A percentile compares a stretch with the other conserved stretches of the same genome.
These are phyloP conservation scores for Periparus ater DNA, from an alignment of 2,797 vertebrate species.

Conservation along the genomic window DNA sequence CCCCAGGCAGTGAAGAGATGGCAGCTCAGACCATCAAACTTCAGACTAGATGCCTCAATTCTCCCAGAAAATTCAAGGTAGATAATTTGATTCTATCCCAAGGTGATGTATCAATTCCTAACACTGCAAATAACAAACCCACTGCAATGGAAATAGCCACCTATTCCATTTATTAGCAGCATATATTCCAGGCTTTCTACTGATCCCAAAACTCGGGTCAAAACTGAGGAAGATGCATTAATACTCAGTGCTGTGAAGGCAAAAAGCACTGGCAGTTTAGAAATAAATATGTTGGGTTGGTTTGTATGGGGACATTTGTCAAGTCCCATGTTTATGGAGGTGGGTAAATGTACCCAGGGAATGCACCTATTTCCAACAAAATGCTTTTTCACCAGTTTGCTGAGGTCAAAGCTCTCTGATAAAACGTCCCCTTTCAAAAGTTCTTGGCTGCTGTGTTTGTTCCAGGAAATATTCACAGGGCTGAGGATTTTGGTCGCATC, in stretches of 20 bases:
- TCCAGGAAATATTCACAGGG: background rate
- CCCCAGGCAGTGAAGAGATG: accelerated
- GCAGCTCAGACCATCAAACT: background rate
- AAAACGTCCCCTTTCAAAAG: background rate
- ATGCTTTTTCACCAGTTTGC: background rate
- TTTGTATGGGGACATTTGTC: background rate
- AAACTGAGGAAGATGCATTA: background rate
- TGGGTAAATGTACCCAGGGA: background rate
- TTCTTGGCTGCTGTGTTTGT: background rate
- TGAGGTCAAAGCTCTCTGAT: background rate
- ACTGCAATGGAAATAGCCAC: background rate
- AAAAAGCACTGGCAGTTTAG: background rate
- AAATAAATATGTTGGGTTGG: background rate
- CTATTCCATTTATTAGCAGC: background rate
- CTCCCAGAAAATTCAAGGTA: background rate
- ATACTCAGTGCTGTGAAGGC: background rate
- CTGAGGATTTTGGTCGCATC: background rate
- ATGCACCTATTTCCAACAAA: background rate
- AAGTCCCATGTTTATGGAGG: background rate
- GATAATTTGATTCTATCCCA: background rate
- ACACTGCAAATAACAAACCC: background rate
- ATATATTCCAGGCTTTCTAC: background rate
- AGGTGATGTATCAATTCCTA: background rate
- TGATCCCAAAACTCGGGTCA: background rate
- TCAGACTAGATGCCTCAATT: background rate